These are phyloP conservation scores for Propsilocerus akamusi DNA, from an alignment of 1,140 invertebrate species.

Conservation along the genomic window DNA sequence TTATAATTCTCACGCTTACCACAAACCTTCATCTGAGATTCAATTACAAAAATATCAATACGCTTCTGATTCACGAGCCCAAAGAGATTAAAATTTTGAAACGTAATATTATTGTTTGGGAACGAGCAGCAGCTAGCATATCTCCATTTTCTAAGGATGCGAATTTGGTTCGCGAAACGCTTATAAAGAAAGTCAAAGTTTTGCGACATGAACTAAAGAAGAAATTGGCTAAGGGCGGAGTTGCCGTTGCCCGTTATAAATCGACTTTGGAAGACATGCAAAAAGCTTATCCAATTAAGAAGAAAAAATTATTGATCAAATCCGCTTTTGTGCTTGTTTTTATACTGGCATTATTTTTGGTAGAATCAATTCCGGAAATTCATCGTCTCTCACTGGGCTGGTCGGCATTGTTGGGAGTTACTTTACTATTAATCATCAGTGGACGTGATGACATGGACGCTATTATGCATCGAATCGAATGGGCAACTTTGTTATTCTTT, in stretches of 20 bases:
- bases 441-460: slow-evolving; percentile 56
- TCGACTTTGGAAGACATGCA: slow-evolving; percentile 43
- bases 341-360: slow-evolving; percentile 53
- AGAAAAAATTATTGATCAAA: slow-evolving; percentile 47
- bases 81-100: slow-evolving; percentile 46
- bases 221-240: slow-evolving; percentile 29
- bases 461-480: slow-evolving; percentile 58
- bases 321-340: slow-evolving; percentile 40
- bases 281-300: slow-evolving; percentile 15
- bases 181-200: slow-evolving; percentile 39
- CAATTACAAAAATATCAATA: slow-evolving; percentile 37
- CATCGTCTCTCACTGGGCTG: slow-evolving; percentile 49
- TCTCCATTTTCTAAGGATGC: slow-evolving; percentile 57
- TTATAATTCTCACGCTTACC: slow-evolving; percentile 34
- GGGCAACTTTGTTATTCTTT: slow-evolving; percentile 73
- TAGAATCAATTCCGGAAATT: slow-evolving; percentile 48
- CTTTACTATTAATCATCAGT: slow-evolving; percentile 47
- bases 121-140: slow-evolving; percentile 44
- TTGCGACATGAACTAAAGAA: slow-evolving; percentile 36
- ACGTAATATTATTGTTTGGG: slow-evolving; percentile 58
- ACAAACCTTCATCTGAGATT: slow-evolving; percentile 40
- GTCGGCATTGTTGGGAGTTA: slow-evolving; percentile 56
- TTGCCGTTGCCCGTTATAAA: slow-evolving; percentile 35
- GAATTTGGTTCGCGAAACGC: slow-evolving; percentile 40
- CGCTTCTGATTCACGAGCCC: slow-evolving; percentile 41